Evolutionary conservation across 2,797 vertebrate genomes (phyloP).

Genomic region (Vipera latastei): DNA sequence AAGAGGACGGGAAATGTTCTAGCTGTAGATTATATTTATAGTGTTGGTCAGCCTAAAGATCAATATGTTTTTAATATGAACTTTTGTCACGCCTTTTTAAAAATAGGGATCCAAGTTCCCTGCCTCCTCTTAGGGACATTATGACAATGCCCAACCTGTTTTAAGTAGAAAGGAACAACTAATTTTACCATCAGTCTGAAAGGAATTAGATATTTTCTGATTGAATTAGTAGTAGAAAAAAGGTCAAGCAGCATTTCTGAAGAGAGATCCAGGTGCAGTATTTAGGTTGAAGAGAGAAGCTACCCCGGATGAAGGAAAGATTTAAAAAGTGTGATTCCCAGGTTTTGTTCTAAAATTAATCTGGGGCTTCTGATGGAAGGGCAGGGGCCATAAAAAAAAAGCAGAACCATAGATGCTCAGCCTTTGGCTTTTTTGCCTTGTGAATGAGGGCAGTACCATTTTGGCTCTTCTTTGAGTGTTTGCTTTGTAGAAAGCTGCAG

Average conservation of each 20-base stretch:
- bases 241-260: not conserved
- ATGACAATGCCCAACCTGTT: not conserved
- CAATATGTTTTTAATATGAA: not conserved
- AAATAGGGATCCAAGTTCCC: not conserved
- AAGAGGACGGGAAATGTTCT: not conserved
- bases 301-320: not conserved
- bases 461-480: conserved; percentile 55
- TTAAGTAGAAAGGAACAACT: not conserved
- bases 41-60: not conserved
- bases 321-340: conserved; percentile 11
- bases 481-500: conserved; percentile 37
- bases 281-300: conserved; percentile 16
- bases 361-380: not conserved
- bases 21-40: not conserved
- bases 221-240: not conserved
- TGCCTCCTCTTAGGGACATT: not conserved
- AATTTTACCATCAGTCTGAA: not conserved
- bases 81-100: not conserved
- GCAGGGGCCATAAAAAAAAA: not conserved
- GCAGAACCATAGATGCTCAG: conserved; percentile 17
- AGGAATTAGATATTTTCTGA: not conserved
- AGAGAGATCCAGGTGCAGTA: not conserved
- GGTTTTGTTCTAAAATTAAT: conserved; percentile 29
- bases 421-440: conserved; percentile 30
- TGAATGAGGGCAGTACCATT: conserved; percentile 58